phyloP scores from a whole-genome alignment of 2,888 invertebrate species.

The Mythimna lalbum region DNA sequence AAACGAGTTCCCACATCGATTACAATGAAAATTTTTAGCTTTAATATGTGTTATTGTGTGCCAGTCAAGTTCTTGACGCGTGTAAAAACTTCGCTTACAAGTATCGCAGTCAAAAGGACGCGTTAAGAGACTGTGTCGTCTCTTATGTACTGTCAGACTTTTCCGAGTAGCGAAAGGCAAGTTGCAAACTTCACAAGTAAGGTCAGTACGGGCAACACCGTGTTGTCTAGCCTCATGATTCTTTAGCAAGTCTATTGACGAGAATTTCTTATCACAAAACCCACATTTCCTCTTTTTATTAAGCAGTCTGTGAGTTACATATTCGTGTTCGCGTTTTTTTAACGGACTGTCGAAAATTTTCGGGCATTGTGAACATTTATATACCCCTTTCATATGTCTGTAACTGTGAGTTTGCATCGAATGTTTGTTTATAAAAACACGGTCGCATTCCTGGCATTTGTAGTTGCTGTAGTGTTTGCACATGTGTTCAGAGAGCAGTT shows the following conservation, averaged over 20 bases:
- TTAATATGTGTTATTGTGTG: slow-evolving; percentile 67
- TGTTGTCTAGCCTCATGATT: slow-evolving; percentile 21
- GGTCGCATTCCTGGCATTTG: slow-evolving; percentile 73
- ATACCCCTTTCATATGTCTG: slow-evolving; percentile 61
- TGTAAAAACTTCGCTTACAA: slow-evolving; percentile 77
- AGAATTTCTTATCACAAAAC: slow-evolving; percentile 28
- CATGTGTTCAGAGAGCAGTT: slow-evolving; percentile 78
- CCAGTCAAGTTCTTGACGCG: slow-evolving; percentile 58
- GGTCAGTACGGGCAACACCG: background rate
- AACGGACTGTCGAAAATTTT: slow-evolving; percentile 77
- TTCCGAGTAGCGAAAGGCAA: slow-evolving; percentile 65
- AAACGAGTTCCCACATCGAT: slow-evolving; percentile 55
- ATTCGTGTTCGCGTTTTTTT: slow-evolving; percentile 75
- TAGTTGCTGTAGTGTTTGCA: slow-evolving; percentile 78
- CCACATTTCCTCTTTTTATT: slow-evolving; percentile 69
- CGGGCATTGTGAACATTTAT: slow-evolving; percentile 63
- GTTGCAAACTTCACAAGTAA: slow-evolving; percentile 71
- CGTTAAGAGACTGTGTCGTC: slow-evolving; percentile 69
- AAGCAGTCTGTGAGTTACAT: slow-evolving; percentile 70
- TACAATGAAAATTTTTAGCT: slow-evolving; percentile 61
- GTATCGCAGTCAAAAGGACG: slow-evolving; percentile 74
- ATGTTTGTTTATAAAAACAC: slow-evolving; percentile 71
- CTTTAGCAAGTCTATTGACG: slow-evolving; percentile 17
- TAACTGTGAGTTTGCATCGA: slow-evolving; percentile 62
- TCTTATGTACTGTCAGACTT: slow-evolving; percentile 66